These are phyloP conservation scores for Priocnemis perturbator DNA, from an alignment of 2,888 invertebrate genomes.

Conservation along the genomic window DNA sequence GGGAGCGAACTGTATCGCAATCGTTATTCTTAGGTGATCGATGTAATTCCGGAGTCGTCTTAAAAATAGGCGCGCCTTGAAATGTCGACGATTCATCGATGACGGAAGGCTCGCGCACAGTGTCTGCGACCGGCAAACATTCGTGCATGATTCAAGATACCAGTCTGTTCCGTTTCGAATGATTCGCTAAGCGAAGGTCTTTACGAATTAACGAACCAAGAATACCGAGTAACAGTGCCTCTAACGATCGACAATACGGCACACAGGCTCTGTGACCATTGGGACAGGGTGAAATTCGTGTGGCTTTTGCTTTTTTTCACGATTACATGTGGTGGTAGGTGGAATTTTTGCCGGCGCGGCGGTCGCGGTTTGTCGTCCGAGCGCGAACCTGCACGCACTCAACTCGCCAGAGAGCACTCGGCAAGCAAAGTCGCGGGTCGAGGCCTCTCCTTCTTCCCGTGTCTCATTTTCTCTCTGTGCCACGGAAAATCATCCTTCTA, in stretches of 20 bases:
- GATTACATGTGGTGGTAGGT: too few species aligned
- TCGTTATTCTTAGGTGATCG: constrained; percentile 40
- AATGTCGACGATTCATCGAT: constrained; percentile 31
- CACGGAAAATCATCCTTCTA: background rate
- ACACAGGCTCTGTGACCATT: too few species aligned
- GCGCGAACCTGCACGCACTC: constrained; percentile 3
- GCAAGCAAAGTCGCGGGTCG: background rate
- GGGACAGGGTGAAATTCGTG: too few species aligned
- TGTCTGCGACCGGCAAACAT: too few species aligned
- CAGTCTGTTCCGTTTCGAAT: too few species aligned
- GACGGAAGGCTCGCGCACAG: background rate
- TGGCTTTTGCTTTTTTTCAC: too few species aligned
- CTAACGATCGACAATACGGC: background rate
- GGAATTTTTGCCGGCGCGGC: too few species aligned
- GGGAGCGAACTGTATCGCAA: constrained; percentile 11
- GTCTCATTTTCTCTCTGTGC: background rate
- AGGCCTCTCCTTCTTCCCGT: background rate
- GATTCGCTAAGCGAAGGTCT: too few species aligned
- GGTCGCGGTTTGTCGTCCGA: background rate
- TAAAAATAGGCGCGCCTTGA: constrained; percentile 41
- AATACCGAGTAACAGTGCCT: background rate
- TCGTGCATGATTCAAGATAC: too few species aligned
- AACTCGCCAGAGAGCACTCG: background rate
- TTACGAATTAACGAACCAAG: too few species aligned
- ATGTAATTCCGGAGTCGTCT: constrained; percentile 28